Evolutionary conservation across 2,888 invertebrate genomes (phyloP).

Genomic region (Omphaloscelis lunosa): DNA sequence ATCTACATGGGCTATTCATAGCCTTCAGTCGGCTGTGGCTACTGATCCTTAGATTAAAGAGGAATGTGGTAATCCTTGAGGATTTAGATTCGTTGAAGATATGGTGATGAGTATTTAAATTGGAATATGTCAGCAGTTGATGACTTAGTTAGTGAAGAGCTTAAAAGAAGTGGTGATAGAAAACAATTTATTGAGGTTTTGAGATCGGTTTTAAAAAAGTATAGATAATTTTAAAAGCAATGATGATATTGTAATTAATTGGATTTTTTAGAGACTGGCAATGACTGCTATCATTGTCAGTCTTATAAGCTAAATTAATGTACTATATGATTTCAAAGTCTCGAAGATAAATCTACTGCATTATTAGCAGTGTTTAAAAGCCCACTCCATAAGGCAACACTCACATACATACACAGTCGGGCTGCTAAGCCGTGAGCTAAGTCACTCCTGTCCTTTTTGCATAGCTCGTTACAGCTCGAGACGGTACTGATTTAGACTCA

Average conservation of each 20-base stretch:
- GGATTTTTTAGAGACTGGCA: not conserved
- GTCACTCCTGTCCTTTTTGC: conserved; percentile 69
- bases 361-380: conserved; percentile 22
- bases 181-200: not conserved
- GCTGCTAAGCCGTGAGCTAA: conserved; percentile 36
- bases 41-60: conserved; percentile 55
- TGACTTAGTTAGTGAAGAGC: not conserved
- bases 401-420: conserved; percentile 24
- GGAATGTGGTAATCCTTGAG: conserved; percentile 56
- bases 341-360: not conserved
- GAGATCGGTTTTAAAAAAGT: not conserved
- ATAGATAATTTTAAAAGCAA: not conserved
- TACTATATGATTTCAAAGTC: not conserved
- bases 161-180: not conserved
- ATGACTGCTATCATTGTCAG: not conserved
- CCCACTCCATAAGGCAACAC: conserved; percentile 25
- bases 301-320: not conserved
- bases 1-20: conserved; percentile 50
- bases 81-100: conserved; percentile 51
- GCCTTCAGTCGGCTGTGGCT: conserved; percentile 28
- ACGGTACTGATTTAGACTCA: conserved; percentile 70
- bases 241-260: not conserved
- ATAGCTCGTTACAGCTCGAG: conserved; percentile 61
- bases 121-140: conserved; percentile 24
- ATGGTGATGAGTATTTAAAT: conserved; percentile 38